Evolutionary conservation across 2,797 vertebrate genomes (phyloP).

Genomic region (Mycteria americana): DNA sequence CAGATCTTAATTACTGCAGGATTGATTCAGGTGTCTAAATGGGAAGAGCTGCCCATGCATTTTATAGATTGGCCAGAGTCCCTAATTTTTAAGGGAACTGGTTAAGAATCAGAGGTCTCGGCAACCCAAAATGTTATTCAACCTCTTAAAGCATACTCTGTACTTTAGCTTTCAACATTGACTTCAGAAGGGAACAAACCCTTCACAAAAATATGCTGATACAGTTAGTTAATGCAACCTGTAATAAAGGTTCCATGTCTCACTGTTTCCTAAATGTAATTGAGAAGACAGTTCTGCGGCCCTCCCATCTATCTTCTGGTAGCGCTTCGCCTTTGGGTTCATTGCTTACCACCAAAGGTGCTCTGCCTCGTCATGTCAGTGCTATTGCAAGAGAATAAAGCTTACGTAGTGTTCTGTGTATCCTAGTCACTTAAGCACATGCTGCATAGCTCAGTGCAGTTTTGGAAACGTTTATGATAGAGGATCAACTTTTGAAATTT

Average conservation of each 20-base stretch:
- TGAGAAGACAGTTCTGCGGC: neutral
- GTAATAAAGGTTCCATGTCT: neutral
- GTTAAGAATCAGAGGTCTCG: neutral
- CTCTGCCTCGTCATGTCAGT: rapidly evolving
- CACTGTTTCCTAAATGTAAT: neutral
- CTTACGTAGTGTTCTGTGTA: rapidly evolving
- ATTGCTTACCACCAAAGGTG: neutral
- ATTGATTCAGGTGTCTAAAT: neutral
- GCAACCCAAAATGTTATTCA: neutral
- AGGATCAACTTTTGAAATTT: neutral
- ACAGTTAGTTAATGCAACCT: neutral
- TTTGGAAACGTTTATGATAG: neutral
- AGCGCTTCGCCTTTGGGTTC: neutral
- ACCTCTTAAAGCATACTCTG: neutral
- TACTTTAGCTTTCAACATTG: neutral
- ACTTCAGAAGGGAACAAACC: neutral
- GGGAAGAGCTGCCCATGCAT: neutral
- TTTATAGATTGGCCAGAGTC: neutral
- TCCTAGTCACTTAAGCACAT: neutral
- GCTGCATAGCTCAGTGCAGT: neutral
- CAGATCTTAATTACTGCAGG: neutral
- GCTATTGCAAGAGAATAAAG: neutral
- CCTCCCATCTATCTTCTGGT: neutral
- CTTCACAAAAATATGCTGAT: neutral
- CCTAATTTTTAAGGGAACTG: neutral